Base-by-base conservation (phyloP, 2,797 vertebrate genomes). In the Pyrrhura leucotis region DNA sequence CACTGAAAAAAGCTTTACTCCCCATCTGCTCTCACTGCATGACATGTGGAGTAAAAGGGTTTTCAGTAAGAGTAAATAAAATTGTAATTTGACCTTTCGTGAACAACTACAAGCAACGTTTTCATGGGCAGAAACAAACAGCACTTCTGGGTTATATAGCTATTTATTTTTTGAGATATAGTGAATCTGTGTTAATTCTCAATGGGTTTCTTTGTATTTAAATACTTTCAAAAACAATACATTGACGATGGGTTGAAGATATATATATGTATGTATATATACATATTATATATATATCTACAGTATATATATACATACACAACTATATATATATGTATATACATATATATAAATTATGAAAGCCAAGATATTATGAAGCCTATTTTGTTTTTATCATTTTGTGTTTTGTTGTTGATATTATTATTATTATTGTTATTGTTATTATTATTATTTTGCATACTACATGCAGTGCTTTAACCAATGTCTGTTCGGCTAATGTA, bases 401-500 rank as follows among this genome's bases (percentile, higher is more conserved):
- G 94, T 97, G 97, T 97, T 98, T 97, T 96, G 97, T 98, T 98
- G 96, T 98, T 97, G 94, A 97, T 97, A 96, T 98, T 97, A 97
- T 98, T 97, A 97, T 97, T 97, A 94, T 98, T 97, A 97, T 97
- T 97, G 93, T 98, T 97, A 35, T 96, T 96, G 14, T 93, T 94
- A 81, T 97, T 96, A 92, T 97, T 96, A 96, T 96, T 98, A 96
- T 97, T 97, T 97, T 90, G 97, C 98, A 98, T 98, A 98, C 95
- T 98, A 98, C 95, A 97, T 98, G 98, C 98, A 98, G 96, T 98
- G 98, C 98, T 98, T 98, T 98, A 98, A 98, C 98, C 98, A 96
- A 98, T 97, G 98, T 98, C 97, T 98, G 97, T 98, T 98, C 28
- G 93, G 98, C 98, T 98, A 98, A 98, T 98, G 98, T 98, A 98